Evolutionary conservation across 1,140 invertebrate species (phyloP).

Genomic region (Elysia chlorotica): DNA sequence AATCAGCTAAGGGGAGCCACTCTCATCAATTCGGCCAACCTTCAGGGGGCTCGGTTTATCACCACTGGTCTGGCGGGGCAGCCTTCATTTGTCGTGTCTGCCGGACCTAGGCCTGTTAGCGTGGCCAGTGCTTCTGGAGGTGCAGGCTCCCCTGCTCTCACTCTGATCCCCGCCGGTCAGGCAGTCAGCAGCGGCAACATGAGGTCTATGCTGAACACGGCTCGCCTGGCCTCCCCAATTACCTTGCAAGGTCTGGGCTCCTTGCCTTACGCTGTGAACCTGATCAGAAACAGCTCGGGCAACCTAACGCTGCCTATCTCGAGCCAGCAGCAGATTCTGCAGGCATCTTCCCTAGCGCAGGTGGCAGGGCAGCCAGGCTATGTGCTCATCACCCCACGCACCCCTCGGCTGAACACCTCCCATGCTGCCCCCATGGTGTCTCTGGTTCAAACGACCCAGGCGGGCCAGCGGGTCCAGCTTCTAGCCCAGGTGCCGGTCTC

Average conservation of each 20-base stretch:
- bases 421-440: constrained; percentile 11
- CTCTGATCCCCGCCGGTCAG: constrained; percentile 15
- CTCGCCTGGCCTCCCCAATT: constrained; percentile 14
- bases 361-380: constrained; percentile 17
- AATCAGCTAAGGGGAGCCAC: constrained; percentile 18
- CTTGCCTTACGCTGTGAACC: constrained; percentile 15
- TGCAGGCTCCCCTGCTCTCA: constrained; percentile 8
- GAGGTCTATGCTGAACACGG: constrained; percentile 11
- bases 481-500: constrained; percentile 19
- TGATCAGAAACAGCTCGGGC: constrained; percentile 20
- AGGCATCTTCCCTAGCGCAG: constrained; percentile 15
- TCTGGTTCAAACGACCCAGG: constrained; percentile 9
- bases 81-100: constrained; percentile 12
- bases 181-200: neutral
- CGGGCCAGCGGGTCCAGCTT: constrained; percentile 6
- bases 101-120: neutral
- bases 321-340: constrained; percentile 18
- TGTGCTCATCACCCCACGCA: constrained; percentile 16
- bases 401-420: neutral
- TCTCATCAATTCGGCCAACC: constrained; percentile 11
- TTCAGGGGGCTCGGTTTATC: constrained; percentile 11
- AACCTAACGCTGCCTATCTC: constrained; percentile 3
- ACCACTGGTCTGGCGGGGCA: constrained; percentile 5
- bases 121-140: neutral
- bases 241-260: constrained; percentile 12